Conservation (phyloP, 1,140 invertebrate genomes). For the Pseudomyrmex dendroicus region DNA sequence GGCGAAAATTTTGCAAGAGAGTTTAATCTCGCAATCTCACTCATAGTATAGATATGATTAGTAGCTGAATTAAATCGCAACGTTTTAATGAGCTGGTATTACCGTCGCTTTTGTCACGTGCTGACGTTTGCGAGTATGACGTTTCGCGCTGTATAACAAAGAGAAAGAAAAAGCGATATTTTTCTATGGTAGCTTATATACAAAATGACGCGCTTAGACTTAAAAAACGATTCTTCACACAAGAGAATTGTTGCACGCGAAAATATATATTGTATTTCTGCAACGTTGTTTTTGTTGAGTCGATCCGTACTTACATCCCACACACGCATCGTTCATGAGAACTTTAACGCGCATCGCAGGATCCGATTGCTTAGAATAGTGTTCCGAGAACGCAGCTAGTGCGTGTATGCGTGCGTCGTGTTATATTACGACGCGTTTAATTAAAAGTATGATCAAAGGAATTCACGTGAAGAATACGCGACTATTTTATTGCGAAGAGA, state of each 20-base stretch:
- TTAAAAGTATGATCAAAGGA: too few relatives aligned
- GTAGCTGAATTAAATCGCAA: constrained; percentile 29
- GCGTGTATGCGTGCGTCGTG: too few relatives aligned
- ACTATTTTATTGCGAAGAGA: constrained; percentile 16
- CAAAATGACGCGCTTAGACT: not conserved
- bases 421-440: too few relatives aligned
- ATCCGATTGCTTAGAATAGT: constrained; percentile 12
- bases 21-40: not conserved
- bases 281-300: not conserved
- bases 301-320: constrained; percentile 41
- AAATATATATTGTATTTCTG: not conserved
- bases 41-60: constrained; percentile 7
- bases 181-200: constrained; percentile 51
- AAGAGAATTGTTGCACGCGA: too few relatives aligned
- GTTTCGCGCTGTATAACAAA: constrained; percentile 9
- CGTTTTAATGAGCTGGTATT: constrained; percentile 18
- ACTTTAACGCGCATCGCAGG: not conserved
- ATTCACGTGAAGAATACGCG: not conserved
- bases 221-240: too few relatives aligned
- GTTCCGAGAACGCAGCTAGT: constrained; percentile 7
- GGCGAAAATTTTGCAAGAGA: constrained; percentile 13
- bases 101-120: constrained; percentile 7
- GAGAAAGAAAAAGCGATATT: constrained; percentile 40
- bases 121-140: not conserved
- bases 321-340: constrained; percentile 4